These are phyloP conservation scores for Harpalus rufipes DNA, from an alignment of 2,888 invertebrate genomes.

Conservation along the genomic window DNA sequence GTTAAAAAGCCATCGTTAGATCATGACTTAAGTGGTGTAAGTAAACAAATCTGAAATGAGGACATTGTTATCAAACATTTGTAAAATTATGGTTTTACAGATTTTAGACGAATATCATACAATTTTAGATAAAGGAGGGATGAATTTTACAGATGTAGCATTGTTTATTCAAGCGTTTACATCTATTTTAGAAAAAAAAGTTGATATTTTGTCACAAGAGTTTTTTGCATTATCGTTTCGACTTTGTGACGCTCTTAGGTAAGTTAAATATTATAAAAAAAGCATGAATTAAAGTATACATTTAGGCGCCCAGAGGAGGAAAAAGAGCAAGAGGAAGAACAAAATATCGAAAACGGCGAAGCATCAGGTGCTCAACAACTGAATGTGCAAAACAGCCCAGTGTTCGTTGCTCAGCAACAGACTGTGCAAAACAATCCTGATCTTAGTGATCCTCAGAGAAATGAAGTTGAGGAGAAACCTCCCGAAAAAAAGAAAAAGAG, in stretches of 20 bases:
- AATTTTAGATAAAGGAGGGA: constrained; percentile 74
- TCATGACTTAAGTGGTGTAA: constrained; percentile 72
- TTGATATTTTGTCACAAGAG: constrained; percentile 79
- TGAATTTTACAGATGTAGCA: not conserved
- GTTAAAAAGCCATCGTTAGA: constrained; percentile 74
- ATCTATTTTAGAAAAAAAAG: constrained; percentile 84
- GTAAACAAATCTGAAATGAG: constrained; percentile 46
- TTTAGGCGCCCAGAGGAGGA: constrained; percentile 10
- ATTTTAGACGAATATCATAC: constrained; percentile 71
- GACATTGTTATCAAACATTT: constrained; percentile 10
- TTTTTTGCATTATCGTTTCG: constrained; percentile 13
- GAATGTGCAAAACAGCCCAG: not conserved
- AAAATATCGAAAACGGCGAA: not conserved
- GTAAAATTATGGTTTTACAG: constrained; percentile 38
- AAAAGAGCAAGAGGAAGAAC: not conserved
- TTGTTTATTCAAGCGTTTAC: not conserved
- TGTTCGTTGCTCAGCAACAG: not conserved
- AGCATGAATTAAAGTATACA: not conserved
- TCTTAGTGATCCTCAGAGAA: not conserved
- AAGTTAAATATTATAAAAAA: not conserved
- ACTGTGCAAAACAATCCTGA: not conserved
- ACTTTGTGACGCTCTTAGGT: constrained; percentile 19
- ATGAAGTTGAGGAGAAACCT: constrained; percentile 16
- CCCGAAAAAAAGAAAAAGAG: constrained; percentile 11
- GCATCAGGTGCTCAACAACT: not conserved